These are phyloP conservation scores for Heliconius congener DNA, from an alignment of 1,140 invertebrate species.

Conservation along the genomic window DNA sequence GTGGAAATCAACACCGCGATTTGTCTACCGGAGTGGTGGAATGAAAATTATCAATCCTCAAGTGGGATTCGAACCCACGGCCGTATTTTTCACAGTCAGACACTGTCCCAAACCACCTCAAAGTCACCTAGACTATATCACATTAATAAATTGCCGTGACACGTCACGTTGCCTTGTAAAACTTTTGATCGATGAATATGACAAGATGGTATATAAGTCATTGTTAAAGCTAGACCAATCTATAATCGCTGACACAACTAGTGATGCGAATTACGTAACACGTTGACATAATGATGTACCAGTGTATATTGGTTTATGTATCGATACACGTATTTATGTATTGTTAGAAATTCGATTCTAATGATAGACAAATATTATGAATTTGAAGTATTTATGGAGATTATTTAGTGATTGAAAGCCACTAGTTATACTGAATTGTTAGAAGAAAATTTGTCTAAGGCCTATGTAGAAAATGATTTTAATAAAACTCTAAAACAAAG, in stretches of 20 bases:
- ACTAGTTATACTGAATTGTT: too few relatives aligned
- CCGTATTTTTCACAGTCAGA: too few relatives aligned
- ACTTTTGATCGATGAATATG: conserved; percentile 4
- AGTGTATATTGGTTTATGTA: not conserved
- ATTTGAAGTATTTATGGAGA: too few relatives aligned
- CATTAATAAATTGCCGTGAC: not conserved
- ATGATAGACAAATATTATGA: too few relatives aligned
- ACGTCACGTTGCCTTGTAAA: not conserved
- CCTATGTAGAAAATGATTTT: too few relatives aligned
- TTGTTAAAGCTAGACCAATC: conserved; percentile 27
- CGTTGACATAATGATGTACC: not conserved
- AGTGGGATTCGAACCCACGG: too few relatives aligned
- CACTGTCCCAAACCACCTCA: not conserved
- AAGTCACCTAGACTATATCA: not conserved
- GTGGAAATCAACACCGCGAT: too few relatives aligned
- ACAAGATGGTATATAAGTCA: conserved; percentile 5
- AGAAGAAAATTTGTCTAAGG: too few relatives aligned
- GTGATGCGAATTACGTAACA: conserved; percentile 3
- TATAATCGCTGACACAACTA: conserved; percentile 16
- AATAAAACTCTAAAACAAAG: too few relatives aligned
- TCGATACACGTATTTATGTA: not conserved
- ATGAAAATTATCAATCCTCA: too few relatives aligned
- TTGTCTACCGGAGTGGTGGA: too few relatives aligned
- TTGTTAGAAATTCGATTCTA: not conserved
- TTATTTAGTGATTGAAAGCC: too few relatives aligned